phyloP scores from a whole-genome alignment of 2,888 invertebrate species.

The Netelia virgata region DNA sequence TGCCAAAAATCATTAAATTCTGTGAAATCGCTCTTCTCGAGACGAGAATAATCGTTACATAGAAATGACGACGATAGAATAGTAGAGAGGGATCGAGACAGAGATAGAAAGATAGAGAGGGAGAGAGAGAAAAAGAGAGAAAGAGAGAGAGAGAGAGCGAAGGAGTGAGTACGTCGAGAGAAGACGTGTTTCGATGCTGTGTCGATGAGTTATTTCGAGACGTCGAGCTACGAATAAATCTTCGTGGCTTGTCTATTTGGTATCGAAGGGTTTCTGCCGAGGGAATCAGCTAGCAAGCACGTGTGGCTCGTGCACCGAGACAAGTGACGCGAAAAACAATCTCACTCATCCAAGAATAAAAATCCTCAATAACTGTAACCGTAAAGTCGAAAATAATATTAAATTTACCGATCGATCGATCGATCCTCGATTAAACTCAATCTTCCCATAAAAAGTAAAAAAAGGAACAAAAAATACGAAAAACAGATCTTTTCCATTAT shows the following conservation, averaged over 20 bases:
- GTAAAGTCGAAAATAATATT: no score
- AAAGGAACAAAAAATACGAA: not conserved
- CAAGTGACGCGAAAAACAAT: not conserved
- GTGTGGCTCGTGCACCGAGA: not conserved
- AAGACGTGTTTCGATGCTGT: slow-evolving; percentile 20
- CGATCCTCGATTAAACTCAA: no score
- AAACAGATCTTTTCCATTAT: not conserved
- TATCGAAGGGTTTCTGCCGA: slow-evolving; percentile 60
- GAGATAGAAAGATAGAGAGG: not conserved
- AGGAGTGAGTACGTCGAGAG: slow-evolving; percentile 44
- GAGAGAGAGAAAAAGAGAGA: no score
- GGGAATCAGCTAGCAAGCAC: slow-evolving; percentile 24
- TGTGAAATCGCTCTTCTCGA: slow-evolving; percentile 38
- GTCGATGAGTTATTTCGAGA: slow-evolving; percentile 74
- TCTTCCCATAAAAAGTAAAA: no score
- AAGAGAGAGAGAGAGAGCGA: slow-evolving; percentile 13
- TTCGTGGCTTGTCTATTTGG: slow-evolving; percentile 72
- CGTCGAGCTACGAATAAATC: slow-evolving; percentile 75
- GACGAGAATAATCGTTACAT: slow-evolving; percentile 56
- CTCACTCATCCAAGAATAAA: slow-evolving; percentile 2
- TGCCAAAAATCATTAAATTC: slow-evolving; percentile 52
- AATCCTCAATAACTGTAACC: not conserved
- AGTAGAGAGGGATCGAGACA: slow-evolving; percentile 40
- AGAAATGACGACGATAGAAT: slow-evolving; percentile 33
- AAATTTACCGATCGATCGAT: no score